A percentile compares a stretch with the other conserved stretches of the same genome.
These are phyloP conservation scores for Bufo gargarizans DNA, from an alignment of 2,113 vertebrate species.

Conservation along the genomic window DNA sequence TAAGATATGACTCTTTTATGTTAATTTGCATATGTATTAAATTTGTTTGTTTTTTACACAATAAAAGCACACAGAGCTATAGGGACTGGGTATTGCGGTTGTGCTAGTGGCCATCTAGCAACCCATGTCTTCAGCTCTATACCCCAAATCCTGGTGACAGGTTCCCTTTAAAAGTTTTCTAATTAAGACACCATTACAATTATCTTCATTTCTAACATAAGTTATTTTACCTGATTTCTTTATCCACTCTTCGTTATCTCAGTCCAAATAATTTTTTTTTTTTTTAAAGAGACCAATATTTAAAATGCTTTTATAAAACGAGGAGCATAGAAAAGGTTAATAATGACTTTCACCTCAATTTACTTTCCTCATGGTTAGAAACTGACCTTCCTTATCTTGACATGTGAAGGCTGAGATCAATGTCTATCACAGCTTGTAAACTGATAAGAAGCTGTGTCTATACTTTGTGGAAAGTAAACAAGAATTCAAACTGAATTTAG, in stretches of 20 bases:
- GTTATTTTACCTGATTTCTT: constrained; percentile 2
- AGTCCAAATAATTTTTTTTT: background rate
- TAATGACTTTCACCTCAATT: constrained; percentile 40
- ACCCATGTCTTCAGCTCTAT: no score
- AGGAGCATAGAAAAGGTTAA: constrained; percentile 13
- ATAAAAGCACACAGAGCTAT: no score
- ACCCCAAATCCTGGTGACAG: no score
- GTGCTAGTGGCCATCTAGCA: no score
- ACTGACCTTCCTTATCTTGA: constrained; percentile 36
- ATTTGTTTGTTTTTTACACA: no score
- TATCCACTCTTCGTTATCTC: constrained; percentile 26
- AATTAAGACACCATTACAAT: constrained; percentile 22
- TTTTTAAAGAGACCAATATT: constrained; percentile 21
- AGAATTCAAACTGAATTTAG: constrained; percentile 23
- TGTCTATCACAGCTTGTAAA: constrained; percentile 29
- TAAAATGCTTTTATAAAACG: constrained; percentile 22
- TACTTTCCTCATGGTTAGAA: constrained; percentile 31
- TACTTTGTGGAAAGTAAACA: constrained; percentile 40
- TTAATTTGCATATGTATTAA: no score
- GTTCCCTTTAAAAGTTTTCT: constrained; percentile 10
- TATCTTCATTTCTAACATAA: constrained; percentile 10
- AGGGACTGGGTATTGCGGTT: no score
- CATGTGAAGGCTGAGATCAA: constrained; percentile 44
- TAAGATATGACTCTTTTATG: no score
- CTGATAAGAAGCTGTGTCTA: constrained; percentile 39